Conservation (phyloP, 1,140 invertebrate species). For the Dreissena polymorpha region DNA sequence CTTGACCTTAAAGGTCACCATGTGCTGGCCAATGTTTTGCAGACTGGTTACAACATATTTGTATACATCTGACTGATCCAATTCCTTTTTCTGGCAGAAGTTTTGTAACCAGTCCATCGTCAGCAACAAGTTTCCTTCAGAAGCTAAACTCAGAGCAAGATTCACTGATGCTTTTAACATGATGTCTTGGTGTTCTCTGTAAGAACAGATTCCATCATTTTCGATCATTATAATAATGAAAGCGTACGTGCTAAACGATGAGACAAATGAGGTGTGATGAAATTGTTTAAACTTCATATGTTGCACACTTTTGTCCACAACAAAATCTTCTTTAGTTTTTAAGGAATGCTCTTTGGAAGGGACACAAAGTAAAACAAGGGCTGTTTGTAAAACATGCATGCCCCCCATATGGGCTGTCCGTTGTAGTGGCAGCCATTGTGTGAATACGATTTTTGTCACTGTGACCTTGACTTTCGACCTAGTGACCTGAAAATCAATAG, state of each 20-base stretch:
- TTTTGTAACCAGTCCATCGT: constrained; percentile 52
- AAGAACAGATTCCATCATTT: neutral
- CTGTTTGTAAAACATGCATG: too few species aligned
- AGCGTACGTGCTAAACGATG: too few species aligned
- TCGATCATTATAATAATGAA: too few species aligned
- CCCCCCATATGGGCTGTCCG: too few species aligned
- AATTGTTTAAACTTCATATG: too few species aligned
- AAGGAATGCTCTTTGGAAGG: neutral
- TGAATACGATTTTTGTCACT: too few species aligned
- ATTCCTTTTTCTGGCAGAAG: constrained; percentile 12
- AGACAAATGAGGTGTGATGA: too few species aligned
- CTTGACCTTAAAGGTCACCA: constrained; percentile 2
- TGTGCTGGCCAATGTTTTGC: neutral
- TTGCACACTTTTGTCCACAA: too few species aligned
- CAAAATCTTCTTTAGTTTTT: neutral
- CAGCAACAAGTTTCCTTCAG: neutral
- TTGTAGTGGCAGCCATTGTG: too few species aligned
- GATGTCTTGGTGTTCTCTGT: neutral
- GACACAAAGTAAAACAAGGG: neutral
- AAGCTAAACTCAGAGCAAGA: constrained; percentile 19
- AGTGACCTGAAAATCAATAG: too few species aligned
- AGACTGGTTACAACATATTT: constrained; percentile 47
- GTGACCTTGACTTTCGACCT: too few species aligned
- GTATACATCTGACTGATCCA: constrained; percentile 11
- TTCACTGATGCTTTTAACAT: constrained; percentile 32